Evolutionary conservation across 2,888 invertebrate genomes (phyloP).

Genomic region (Pollenia griseotomentosa): DNA sequence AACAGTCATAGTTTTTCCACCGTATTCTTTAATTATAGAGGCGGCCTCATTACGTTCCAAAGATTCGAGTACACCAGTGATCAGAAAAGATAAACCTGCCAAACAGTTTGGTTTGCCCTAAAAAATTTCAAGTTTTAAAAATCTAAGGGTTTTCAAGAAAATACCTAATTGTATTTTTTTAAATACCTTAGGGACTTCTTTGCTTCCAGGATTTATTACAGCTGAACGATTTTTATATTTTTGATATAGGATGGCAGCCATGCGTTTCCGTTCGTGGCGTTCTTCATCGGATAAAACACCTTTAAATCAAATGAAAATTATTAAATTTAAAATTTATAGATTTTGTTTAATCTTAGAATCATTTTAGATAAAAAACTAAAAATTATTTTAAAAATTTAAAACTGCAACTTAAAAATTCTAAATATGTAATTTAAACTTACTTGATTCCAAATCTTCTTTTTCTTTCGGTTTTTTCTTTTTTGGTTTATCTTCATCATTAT

Average conservation of each 20-base stretch:
- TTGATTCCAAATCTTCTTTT: constrained; percentile 79
- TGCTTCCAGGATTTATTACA: constrained; percentile 92
- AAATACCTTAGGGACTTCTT: constrained; percentile 91
- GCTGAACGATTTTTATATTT: constrained; percentile 91
- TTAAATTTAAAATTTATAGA: neutral
- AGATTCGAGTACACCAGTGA: constrained; percentile 95
- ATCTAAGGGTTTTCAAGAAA: neutral
- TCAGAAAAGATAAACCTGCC: constrained; percentile 88
- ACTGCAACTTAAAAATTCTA: neutral
- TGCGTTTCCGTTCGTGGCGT: constrained; percentile 88
- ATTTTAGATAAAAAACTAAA: neutral
- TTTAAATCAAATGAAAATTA: constrained; percentile 55
- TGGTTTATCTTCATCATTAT: constrained; percentile 24
- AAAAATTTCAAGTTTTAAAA: neutral
- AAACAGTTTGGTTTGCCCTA: constrained; percentile 91
- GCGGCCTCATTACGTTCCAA: constrained; percentile 92
- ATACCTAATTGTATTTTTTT: neutral
- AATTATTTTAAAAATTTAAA: neutral
- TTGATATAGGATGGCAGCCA: constrained; percentile 88
- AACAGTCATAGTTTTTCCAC: constrained; percentile 90
- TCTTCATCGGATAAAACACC: constrained; percentile 86
- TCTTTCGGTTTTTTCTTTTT: constrained; percentile 60
- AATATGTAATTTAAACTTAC: constrained; percentile 74
- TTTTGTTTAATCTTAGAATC: neutral
- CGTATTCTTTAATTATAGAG: constrained; percentile 90